Conservation (phyloP, 2,888 invertebrate genomes). For the Lagria hirta region DNA sequence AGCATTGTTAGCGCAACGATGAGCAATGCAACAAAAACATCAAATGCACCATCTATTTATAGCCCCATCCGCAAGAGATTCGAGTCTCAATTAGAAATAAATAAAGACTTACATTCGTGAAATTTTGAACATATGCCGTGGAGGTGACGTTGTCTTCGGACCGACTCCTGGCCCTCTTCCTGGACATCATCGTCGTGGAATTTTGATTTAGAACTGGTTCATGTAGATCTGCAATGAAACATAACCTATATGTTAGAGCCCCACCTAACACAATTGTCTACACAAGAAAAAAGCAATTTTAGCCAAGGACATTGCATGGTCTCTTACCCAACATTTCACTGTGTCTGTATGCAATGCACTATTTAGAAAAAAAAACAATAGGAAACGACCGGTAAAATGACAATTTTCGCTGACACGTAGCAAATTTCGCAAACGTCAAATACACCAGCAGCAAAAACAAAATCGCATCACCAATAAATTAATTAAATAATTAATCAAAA, state of each 20-base stretch:
- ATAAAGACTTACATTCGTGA: constrained; percentile 34
- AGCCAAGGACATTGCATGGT: constrained; percentile 4
- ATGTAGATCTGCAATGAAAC: constrained; percentile 27
- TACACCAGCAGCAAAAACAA: constrained; percentile 9
- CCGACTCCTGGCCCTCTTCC: constrained; percentile 52
- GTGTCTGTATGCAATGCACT: constrained; percentile 3
- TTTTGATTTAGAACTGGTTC: constrained; percentile 13
- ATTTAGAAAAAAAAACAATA: constrained; percentile 1
- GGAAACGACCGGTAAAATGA: neutral
- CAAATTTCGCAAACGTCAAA: constrained; percentile 24
- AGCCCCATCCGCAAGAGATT: constrained; percentile 16
- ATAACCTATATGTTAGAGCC: constrained; percentile 24
- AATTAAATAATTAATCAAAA: too few species aligned
- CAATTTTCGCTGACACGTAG: constrained; percentile 19
- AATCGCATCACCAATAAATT: constrained; percentile 11
- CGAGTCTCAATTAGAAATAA: too few species aligned
- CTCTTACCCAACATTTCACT: constrained; percentile 19
- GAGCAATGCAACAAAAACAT: too few species aligned
- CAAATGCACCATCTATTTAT: too few species aligned
- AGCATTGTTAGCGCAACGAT: too few species aligned
- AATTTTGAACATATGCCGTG: constrained; percentile 30
- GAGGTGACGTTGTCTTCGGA: constrained; percentile 47
- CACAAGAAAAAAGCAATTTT: constrained; percentile 1
- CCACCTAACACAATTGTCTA: constrained; percentile 11
- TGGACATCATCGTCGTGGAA: constrained; percentile 43